These are phyloP conservation scores for Drosophila paramelanica DNA, from an alignment of 2,888 invertebrate species.

Conservation along the genomic window DNA sequence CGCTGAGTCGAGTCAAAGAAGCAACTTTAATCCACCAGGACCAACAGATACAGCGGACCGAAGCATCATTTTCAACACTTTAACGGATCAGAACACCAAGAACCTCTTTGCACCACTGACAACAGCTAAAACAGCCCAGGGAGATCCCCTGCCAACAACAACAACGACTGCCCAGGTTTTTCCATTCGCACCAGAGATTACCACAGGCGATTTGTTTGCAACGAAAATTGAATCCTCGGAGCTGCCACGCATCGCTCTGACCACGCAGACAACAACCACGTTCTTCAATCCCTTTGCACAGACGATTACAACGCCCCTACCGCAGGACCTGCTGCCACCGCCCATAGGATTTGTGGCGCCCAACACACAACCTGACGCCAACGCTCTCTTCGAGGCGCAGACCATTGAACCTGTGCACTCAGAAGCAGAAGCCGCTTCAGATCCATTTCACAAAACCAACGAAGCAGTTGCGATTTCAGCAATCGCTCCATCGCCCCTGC, in stretches of 20 bases:
- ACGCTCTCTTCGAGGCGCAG: constrained; percentile 28
- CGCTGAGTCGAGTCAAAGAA: constrained; percentile 1
- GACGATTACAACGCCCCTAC: constrained; percentile 53
- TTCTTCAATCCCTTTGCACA: constrained; percentile 68
- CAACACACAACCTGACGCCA: constrained; percentile 11
- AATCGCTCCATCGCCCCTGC: constrained; percentile 51
- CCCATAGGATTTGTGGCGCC: constrained; percentile 62
- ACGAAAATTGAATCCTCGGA: neutral
- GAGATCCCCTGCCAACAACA: neutral
- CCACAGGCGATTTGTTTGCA: constrained; percentile 25
- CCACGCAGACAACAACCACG: constrained; percentile 52
- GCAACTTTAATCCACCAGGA: constrained; percentile 49
- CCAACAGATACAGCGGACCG: constrained; percentile 1
- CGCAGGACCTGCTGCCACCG: constrained; percentile 49
- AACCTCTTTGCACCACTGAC: constrained; percentile 28
- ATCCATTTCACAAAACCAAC: constrained; percentile 42
- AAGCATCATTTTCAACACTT: neutral
- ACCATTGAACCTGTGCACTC: constrained; percentile 59
- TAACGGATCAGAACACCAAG: neutral
- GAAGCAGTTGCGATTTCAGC: constrained; percentile 23
- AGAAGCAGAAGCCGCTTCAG: constrained; percentile 8
- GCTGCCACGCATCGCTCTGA: constrained; percentile 32
- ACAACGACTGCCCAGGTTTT: neutral
- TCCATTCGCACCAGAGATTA: neutral
- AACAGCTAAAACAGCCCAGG: neutral